Base-by-base conservation (phyloP, 2,113 vertebrate species). In the Gallinago jamesoni region DNA sequence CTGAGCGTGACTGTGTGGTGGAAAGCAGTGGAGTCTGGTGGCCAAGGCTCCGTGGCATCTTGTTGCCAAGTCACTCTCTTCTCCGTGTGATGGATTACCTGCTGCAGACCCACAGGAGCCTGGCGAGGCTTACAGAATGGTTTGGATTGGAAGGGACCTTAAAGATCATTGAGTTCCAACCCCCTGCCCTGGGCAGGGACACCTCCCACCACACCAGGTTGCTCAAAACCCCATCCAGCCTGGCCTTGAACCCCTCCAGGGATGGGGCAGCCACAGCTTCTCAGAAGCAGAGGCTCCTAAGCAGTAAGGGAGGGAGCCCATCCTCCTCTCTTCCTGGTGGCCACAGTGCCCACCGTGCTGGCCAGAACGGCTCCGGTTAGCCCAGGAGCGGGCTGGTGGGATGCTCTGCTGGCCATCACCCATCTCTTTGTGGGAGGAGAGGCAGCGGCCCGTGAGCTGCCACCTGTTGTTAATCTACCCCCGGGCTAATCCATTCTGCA, bases 401-500 rank as follows among this genome's bases (percentile, higher is more conserved):
- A 6, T 8, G 3, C 69, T 53, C 28, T 53, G 81, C 60, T 52
- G 97, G 68, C 96, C 78, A 27, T 1, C 14, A 12, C 59, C 89
- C 90, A 35, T 73, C 83, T 77, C 97, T 97, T 92, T 78, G 88
- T 94, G 56, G 30, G 2, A 85, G 55, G 41, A 77, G 89, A 77
- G 89, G 96, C 93, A 66, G 90, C 73, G 52, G 95, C 93, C 94
- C 55, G 37, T 94, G 94, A 95, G 89, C 91, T 89, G 97, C 98
- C 99, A 99, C 98, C 99, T 99, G 99, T 98, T 99, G 98, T 98
- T 98, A 99, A 99, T 99, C 98, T 98, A 97, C 96, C 98, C 94
- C 96, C 60, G 10, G 27, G 92, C 97, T 99, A 99, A 99, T 99
- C 98, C 98, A 91, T 97, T 95, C 98, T 98, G 98, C 96, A 98